A percentile compares a stretch with the other conserved stretches of the same genome.
Evolutionary conservation across 1,140 invertebrate species (phyloP).

Genomic region (Telenomus remus): DNA sequence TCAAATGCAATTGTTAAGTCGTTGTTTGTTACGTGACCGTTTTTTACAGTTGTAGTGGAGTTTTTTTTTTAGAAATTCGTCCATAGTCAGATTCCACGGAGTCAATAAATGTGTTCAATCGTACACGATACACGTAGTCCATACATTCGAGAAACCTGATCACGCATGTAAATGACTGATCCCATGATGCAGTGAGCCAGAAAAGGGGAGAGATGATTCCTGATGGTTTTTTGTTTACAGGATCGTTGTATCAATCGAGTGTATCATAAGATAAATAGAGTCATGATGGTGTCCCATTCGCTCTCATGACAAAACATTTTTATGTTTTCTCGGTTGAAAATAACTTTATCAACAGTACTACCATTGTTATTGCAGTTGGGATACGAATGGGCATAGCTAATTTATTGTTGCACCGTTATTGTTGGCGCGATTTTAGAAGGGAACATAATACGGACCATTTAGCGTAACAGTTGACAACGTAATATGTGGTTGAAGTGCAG

Average conservation of each 20-base stretch:
- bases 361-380: too few relatives aligned
- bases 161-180: conserved; percentile 54
- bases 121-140: conserved; percentile 41
- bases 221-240: conserved; percentile 30
- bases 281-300: not conserved
- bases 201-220: conserved; percentile 45
- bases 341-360: too few relatives aligned
- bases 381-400: not conserved
- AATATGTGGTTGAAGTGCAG: not conserved
- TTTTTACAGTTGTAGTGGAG: not conserved
- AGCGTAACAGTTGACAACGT: not conserved
- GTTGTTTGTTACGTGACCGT: too few relatives aligned
- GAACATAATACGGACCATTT: not conserved
- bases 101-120: conserved; percentile 39
- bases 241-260: conserved; percentile 29
- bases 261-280: conserved; percentile 24
- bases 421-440: too few relatives aligned
- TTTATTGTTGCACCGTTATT: too few relatives aligned
- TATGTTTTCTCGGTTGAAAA: too few relatives aligned
- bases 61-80: conserved; percentile 9
- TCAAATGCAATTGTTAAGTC: too few relatives aligned
- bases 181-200: conserved; percentile 42
- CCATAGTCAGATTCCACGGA: conserved; percentile 30
- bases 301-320: too few relatives aligned
- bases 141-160: conserved; percentile 53